Evolutionary conservation across 2,888 invertebrate genomes (phyloP), one percentile per base, ranked within the genome.

Genomic region (Drosophila siamana): DNA sequence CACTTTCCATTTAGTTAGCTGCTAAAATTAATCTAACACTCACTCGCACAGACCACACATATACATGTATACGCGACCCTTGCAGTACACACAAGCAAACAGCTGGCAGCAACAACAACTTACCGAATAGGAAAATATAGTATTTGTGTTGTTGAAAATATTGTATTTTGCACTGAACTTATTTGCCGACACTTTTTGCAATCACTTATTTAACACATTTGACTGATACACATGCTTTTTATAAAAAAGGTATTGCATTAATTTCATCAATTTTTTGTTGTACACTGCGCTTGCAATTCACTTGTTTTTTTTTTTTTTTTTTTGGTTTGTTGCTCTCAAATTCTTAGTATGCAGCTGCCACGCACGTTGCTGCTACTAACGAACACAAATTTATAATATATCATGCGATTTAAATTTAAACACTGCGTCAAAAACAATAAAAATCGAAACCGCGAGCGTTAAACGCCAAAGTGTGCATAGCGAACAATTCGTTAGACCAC

Each of bases 1-100:
- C 87, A 86, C 85, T 84, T 84, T 81, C 82, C 56, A 67, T 76
- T 74, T 68, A 70, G 52, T 74, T 69, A 61, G 85, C 64, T 63
- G 63, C 87, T 87, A 83, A 78, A 87, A 67, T 85, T 87, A 83
- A 85, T 52, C 48, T 57, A 36, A 52, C 61, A 54, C 43, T 48
- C 63, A 60, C 28, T 69, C 33, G 6, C 11, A 47, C 47, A 19
- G 19, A 19, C 19, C 19, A 51, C 30, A 60, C 36, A 54, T 48
- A 48, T 33, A 33, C n/a, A 33, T 33, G 7, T 28, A 28, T 28
- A 28, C 3, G 44, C 60, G 63, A 68, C 64, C 74, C 73, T 68
- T 69, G 70, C 51, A 60, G 46, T 67, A 77, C 67, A 78, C 48
- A 74, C 71, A 54, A 67, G 51, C 69, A 84, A 83, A 86, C 82